phyloP scores from a whole-genome alignment of 2,113 vertebrate species.

The Cettia cetti region DNA sequence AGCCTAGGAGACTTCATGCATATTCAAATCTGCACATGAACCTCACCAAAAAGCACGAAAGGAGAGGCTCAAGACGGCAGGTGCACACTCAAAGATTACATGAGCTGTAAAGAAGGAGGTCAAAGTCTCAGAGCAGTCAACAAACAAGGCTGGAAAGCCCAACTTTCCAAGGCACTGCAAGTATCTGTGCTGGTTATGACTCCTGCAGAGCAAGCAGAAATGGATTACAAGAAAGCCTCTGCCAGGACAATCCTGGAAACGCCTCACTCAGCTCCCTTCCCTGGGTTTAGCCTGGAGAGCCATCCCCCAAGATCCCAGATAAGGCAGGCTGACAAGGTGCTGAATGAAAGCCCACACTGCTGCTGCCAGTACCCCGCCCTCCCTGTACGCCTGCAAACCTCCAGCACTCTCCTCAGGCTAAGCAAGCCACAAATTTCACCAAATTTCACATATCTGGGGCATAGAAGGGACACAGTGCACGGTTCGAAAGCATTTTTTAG shows the following conservation, averaged over 20 bases:
- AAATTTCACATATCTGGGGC: not conserved
- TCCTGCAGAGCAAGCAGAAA: not conserved
- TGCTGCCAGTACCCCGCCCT: not conserved
- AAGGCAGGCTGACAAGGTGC: not conserved
- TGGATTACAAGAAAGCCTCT: not conserved
- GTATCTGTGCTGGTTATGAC: not conserved
- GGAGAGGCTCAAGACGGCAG: not conserved
- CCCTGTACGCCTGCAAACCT: not conserved
- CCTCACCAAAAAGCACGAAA: not conserved
- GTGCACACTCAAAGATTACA: not conserved
- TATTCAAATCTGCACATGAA: not conserved
- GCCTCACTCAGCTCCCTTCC: not conserved
- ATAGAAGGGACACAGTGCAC: rapidly evolving
- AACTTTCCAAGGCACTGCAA: rapidly evolving
- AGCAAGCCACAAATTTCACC: not conserved
- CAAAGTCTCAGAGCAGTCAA: not conserved
- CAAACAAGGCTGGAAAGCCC: not conserved
- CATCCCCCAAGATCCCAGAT: conserved; percentile 26
- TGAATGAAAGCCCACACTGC: not conserved
- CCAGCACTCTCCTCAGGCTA: not conserved
- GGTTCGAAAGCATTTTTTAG: not conserved
- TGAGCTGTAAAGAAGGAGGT: not conserved
- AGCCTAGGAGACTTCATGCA: not conserved
- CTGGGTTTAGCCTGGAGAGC: not conserved
- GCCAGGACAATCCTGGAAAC: not conserved